phyloP scores from a whole-genome alignment of 2,797 vertebrate species.

The Malacoraja senta region DNA sequence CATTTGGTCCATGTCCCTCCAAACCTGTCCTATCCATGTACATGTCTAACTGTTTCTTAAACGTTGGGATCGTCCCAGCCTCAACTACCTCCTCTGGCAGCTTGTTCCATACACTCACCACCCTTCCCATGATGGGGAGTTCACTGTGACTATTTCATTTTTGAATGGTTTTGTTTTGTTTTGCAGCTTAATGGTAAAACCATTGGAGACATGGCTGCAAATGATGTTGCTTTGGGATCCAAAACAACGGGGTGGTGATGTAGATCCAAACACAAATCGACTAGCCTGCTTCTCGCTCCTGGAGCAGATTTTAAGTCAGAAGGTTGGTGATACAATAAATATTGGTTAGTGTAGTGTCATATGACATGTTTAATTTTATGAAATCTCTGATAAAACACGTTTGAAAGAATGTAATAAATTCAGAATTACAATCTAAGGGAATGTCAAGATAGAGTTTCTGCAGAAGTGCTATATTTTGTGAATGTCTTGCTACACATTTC shows the following conservation, averaged over 20 bases:
- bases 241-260: slow-evolving; percentile 72
- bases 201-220: slow-evolving; percentile 78
- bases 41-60: no score
- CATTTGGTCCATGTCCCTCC: no score
- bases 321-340: slow-evolving; percentile 59
- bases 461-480: background rate
- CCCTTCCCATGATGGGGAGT: no score
- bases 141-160: background rate
- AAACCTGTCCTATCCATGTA: no score
- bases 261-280: slow-evolving; percentile 61
- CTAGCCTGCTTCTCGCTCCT: slow-evolving; percentile 72
- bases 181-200: slow-evolving; percentile 76
- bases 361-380: background rate
- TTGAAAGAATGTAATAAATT: background rate
- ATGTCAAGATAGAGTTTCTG: background rate
- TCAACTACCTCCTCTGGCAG: no score
- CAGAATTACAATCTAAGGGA: background rate
- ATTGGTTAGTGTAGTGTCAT: background rate
- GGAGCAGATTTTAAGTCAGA: slow-evolving; percentile 80
- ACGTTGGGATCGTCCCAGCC: no score
- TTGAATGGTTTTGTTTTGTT: background rate
- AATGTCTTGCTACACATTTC: background rate
- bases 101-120: no score
- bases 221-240: slow-evolving; percentile 88
- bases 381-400: background rate